phyloP scores from a whole-genome alignment of 2,888 invertebrate genomes.

The Caenorhabditis sp. region DNA sequence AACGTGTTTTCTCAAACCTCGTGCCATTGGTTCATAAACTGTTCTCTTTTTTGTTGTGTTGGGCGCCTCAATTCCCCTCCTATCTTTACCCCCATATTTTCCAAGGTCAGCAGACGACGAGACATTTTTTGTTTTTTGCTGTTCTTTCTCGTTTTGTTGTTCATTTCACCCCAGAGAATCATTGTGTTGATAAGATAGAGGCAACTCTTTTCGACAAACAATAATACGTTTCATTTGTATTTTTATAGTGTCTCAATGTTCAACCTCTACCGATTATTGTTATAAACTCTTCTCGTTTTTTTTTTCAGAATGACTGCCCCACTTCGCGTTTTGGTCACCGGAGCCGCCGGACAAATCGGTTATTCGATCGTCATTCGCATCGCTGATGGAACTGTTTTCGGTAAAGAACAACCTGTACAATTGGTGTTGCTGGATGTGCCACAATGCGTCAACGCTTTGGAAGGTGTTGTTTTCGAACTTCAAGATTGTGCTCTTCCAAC shows the following conservation, averaged over 20 bases:
- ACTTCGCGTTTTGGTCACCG: conserved; percentile 80
- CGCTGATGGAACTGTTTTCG: conserved; percentile 76
- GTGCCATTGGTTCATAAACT: neutral
- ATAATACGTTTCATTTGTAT: neutral
- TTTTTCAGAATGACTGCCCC: conserved; percentile 51
- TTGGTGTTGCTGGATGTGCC: conserved; percentile 92
- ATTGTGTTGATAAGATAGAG: neutral
- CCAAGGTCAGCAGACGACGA: neutral
- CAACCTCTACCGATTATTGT: neutral
- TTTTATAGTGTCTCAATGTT: too few relatives aligned
- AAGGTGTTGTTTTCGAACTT: conserved; percentile 96
- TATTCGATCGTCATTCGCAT: conserved; percentile 93
- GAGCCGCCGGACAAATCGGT: conserved; percentile 98
- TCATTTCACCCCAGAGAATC: neutral
- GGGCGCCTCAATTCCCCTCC: neutral
- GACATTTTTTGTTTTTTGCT: neutral
- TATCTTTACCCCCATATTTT: neutral
- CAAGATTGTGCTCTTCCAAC: conserved; percentile 92
- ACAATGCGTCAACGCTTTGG: conserved; percentile 93
- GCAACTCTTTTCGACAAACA: neutral
- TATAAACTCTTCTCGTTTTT: too few relatives aligned
- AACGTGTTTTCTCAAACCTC: too few relatives aligned
- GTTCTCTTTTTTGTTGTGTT: neutral
- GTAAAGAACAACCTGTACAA: conserved; percentile 77
- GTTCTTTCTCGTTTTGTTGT: neutral